Percentiles rank a stretch among this genome's conserved stretches.
These are phyloP conservation scores for Thomomys bottae DNA, from an alignment of 2,113 vertebrate genomes.

Conservation along the genomic window DNA sequence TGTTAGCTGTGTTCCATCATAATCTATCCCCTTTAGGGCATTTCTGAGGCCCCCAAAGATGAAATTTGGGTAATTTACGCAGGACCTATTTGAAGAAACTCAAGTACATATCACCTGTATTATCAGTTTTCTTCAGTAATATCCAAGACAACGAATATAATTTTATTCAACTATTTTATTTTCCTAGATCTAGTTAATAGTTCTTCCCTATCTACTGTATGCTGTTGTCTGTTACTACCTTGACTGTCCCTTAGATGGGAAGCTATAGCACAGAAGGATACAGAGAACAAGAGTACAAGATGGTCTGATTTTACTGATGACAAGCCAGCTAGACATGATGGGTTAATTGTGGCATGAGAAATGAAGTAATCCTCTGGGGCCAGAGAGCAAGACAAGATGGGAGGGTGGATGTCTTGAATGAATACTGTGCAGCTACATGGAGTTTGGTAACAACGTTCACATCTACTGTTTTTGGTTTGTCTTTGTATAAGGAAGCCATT, in stretches of 20 bases:
- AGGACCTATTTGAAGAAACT: background rate
- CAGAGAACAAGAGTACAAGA: background rate
- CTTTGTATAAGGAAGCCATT: background rate
- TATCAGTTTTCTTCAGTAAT: background rate
- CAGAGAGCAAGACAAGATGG: constrained; percentile 1
- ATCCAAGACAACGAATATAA: background rate
- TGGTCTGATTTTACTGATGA: background rate
- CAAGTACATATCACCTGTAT: background rate
- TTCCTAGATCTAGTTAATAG: background rate
- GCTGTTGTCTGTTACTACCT: background rate
- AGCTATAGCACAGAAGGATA: background rate
- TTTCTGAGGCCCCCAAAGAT: background rate
- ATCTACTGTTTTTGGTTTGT: background rate
- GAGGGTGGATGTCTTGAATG: background rate
- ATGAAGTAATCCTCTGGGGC: background rate
- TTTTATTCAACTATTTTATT: background rate
- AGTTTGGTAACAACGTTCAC: background rate
- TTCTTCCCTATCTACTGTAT: background rate
- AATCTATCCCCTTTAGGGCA: background rate
- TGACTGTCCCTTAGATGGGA: background rate
- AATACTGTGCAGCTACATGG: background rate
- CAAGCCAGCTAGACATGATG: background rate
- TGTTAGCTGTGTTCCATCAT: background rate
- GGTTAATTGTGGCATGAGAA: background rate
- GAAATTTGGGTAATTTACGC: background rate